Conservation (phyloP, 2,888 invertebrate genomes). For the Psylliodes chrysocephalus region DNA sequence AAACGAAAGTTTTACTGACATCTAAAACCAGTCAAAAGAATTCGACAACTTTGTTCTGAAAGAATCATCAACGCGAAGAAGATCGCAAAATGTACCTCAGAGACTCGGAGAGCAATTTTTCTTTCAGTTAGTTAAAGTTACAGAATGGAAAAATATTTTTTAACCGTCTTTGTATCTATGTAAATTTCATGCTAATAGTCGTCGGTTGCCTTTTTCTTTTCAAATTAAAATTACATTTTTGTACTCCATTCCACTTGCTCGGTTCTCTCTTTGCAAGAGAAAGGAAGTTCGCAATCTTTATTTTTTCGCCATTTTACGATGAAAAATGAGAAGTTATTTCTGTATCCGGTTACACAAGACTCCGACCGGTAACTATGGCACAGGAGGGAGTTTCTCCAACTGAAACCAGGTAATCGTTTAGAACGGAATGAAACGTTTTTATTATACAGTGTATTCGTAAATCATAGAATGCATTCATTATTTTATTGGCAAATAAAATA, state of each 20-base stretch:
- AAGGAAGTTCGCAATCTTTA: constrained; percentile 8
- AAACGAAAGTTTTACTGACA: too few relatives aligned
- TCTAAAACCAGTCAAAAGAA: too few relatives aligned
- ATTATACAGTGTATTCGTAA: too few relatives aligned
- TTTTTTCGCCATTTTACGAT: constrained; percentile 4
- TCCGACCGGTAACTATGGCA: background rate
- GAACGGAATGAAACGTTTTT: too few relatives aligned
- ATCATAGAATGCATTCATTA: too few relatives aligned
- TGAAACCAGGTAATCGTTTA: background rate
- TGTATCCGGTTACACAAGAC: constrained; percentile 26
- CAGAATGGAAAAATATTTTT: background rate
- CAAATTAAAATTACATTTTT: background rate
- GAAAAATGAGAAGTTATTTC: constrained; percentile 26
- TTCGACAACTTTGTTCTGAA: too few relatives aligned
- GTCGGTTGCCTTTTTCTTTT: background rate
- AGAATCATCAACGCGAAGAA: too few relatives aligned
- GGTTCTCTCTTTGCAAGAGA: background rate
- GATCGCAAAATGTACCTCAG: too few relatives aligned
- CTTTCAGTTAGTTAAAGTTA: too few relatives aligned
- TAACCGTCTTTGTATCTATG: background rate
- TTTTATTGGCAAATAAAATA: too few relatives aligned
- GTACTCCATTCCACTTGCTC: background rate
- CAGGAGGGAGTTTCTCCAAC: background rate
- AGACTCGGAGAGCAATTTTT: too few relatives aligned
- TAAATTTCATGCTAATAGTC: constrained; percentile 6